phyloP scores from a whole-genome alignment of 2,113 vertebrate species.

The Synodontis membranacea region DNA sequence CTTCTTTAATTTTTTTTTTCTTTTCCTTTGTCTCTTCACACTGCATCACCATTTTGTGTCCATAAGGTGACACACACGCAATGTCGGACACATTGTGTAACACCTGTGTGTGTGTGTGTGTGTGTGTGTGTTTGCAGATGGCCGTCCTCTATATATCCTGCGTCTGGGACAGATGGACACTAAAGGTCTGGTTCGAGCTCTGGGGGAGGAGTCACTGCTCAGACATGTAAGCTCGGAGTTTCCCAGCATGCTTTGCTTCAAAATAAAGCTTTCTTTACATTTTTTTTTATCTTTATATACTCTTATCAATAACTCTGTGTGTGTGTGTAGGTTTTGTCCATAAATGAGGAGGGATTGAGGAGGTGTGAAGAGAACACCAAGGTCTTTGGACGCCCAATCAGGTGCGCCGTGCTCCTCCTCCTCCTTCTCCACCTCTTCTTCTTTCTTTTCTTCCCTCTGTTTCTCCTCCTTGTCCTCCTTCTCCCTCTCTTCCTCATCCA shows the following conservation, averaged over 20 bases:
- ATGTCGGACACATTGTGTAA: too few species aligned
- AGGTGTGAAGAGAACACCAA: slow-evolving; percentile 95
- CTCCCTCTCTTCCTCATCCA: not conserved
- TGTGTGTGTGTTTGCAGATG: slow-evolving; percentile 74
- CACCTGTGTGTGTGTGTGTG: slow-evolving; percentile 26
- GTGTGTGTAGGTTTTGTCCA: slow-evolving; percentile 86
- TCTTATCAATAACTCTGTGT: not conserved
- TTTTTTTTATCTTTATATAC: not conserved
- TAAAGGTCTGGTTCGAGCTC: slow-evolving; percentile 90
- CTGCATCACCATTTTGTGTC: not conserved
- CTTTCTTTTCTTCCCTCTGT: too few species aligned
- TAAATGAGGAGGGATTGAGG: slow-evolving; percentile 93
- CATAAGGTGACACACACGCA: not conserved
- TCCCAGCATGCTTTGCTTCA: slow-evolving; percentile 23
- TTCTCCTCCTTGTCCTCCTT: not conserved
- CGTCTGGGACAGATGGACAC: slow-evolving; percentile 95
- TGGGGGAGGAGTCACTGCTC: slow-evolving; percentile 93
- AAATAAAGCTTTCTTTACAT: not conserved
- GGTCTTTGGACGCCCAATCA: slow-evolving; percentile 93
- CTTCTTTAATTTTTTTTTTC: not conserved
- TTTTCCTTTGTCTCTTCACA: not conserved
- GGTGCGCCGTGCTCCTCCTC: slow-evolving; percentile 66
- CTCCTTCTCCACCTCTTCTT: not conserved
- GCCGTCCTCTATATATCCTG: slow-evolving; percentile 90
- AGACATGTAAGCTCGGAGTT: slow-evolving; percentile 81